A percentile compares a stretch with the other conserved stretches of the same genome.
Conservation (phyloP, 2,888 invertebrate species). For the Aspidapion aeneum region DNA sequence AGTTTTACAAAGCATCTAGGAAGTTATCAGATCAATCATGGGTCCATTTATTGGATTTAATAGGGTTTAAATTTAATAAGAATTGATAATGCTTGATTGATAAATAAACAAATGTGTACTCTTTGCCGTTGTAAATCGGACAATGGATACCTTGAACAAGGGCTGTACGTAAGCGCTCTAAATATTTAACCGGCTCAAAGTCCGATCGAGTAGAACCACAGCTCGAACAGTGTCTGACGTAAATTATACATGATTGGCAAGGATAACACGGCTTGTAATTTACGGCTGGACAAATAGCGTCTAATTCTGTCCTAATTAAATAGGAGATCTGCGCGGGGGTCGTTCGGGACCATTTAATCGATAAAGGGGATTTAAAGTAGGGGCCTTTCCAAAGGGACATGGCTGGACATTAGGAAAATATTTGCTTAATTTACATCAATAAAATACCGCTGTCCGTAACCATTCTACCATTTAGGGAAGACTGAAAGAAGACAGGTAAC, state of each 20-base stretch:
- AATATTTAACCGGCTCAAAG: constrained; percentile 40
- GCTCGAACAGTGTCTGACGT: constrained; percentile 24
- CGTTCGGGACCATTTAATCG: constrained; percentile 34
- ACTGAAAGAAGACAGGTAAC: too few species aligned
- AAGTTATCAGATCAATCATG: too few species aligned
- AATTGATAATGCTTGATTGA: too few species aligned
- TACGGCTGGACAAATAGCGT: constrained; percentile 38
- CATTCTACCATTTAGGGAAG: too few species aligned
- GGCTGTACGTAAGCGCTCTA: constrained; percentile 15
- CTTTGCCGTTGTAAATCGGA: background rate
- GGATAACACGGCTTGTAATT: constrained; percentile 38
- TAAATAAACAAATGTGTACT: too few species aligned
- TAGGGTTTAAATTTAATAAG: too few species aligned
- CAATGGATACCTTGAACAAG: background rate
- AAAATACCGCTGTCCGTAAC: too few species aligned
- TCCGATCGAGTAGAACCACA: constrained; percentile 12
- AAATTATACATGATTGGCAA: constrained; percentile 45
- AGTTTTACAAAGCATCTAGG: too few species aligned
- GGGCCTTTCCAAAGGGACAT: background rate
- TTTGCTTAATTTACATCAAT: too few species aligned
- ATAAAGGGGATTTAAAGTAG: constrained; percentile 25
- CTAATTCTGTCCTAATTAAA: constrained; percentile 42
- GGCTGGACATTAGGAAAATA: background rate
- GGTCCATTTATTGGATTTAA: too few species aligned
- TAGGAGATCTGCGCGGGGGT: constrained; percentile 28